Evolutionary conservation across 2,113 vertebrate genomes (phyloP).

Genomic region (Mobula birostris): DNA sequence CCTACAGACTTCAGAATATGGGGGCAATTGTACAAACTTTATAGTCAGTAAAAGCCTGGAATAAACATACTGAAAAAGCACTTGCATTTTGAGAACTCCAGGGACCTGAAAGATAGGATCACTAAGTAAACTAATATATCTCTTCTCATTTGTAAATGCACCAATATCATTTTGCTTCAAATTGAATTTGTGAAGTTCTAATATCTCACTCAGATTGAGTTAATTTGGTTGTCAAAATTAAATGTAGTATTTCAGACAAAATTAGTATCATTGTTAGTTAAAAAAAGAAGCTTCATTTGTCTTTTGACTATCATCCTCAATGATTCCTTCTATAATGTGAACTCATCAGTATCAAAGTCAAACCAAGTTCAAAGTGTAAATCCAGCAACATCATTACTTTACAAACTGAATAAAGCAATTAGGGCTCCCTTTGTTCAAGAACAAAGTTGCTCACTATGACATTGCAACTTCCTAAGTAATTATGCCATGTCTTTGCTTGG

Average conservation of each 20-base stretch:
- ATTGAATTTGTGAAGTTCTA: neutral
- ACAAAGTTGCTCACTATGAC: neutral
- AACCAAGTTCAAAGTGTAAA: slow-evolving; percentile 23
- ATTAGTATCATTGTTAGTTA: neutral
- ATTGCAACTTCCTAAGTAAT: slow-evolving; percentile 15
- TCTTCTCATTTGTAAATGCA: neutral
- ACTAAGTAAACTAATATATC: neutral
- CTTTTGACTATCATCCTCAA: neutral
- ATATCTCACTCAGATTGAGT: neutral
- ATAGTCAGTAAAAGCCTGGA: neutral
- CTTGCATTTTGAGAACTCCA: neutral
- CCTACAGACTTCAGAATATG: neutral
- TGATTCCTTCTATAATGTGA: neutral
- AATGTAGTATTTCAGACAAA: neutral
- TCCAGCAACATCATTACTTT: neutral
- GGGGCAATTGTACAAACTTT: neutral
- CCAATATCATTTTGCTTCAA: neutral
- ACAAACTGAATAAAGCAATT: slow-evolving; percentile 2
- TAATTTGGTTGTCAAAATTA: neutral
- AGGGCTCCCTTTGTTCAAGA: neutral
- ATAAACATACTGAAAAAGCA: neutral
- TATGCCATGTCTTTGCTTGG: neutral
- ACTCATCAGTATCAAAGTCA: slow-evolving; percentile 7
- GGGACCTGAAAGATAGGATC: neutral
- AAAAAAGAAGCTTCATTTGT: neutral